Evolutionary conservation across 1,140 invertebrate species (phyloP).

Genomic region (Sitophilus oryzae): DNA sequence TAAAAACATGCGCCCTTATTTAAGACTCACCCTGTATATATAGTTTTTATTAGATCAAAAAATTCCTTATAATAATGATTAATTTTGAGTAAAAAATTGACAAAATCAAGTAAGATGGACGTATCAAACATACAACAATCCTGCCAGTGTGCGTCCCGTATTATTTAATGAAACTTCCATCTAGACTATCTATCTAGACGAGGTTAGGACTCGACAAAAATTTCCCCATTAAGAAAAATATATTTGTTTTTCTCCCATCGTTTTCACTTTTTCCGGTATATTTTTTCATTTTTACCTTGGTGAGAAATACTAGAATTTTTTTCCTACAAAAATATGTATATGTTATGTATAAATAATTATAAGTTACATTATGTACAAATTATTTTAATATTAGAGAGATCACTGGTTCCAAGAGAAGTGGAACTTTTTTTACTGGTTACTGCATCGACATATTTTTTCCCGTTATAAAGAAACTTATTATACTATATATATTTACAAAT

Average conservation of each 20-base stretch:
- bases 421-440: conserved; percentile 20
- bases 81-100: too few relatives aligned
- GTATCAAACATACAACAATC: too few relatives aligned
- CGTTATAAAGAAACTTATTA: conserved; percentile 20
- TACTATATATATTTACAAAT: conserved; percentile 25
- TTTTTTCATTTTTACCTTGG: conserved; percentile 6
- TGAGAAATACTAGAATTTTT: conserved; percentile 25
- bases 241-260: conserved; percentile 21
- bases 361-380: conserved; percentile 32
- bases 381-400: conserved; percentile 32
- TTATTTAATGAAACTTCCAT: too few relatives aligned
- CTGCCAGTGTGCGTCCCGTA: too few relatives aligned
- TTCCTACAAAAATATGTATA: conserved; percentile 27
- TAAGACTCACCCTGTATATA: too few relatives aligned
- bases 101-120: too few relatives aligned
- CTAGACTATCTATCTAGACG: too few relatives aligned
- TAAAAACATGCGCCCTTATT: too few relatives aligned
- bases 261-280: neutral
- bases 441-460: neutral
- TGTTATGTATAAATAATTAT: conserved; percentile 31
- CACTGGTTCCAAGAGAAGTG: conserved; percentile 25
- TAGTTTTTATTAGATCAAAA: too few relatives aligned
- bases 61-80: too few relatives aligned
- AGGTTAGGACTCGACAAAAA: too few relatives aligned
- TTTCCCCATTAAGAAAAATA: conserved; percentile 31